phyloP scores from a whole-genome alignment of 2,888 invertebrate species.

The Yponomeuta malinellus region DNA sequence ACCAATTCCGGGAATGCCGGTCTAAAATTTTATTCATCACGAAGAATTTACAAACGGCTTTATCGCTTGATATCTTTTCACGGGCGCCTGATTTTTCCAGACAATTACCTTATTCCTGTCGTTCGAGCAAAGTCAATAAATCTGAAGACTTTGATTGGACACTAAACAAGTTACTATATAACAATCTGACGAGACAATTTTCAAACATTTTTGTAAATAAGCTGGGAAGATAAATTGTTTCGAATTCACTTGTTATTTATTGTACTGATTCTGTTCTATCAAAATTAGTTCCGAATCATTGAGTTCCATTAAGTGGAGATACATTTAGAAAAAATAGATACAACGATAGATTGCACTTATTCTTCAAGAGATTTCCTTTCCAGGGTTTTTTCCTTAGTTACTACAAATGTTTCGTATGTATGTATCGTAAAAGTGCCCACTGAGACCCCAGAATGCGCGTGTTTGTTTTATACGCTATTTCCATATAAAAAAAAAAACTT shows the following conservation, averaged over 20 bases:
- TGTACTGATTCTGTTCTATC: neutral
- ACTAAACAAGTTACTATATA: neutral
- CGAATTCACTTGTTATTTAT: neutral
- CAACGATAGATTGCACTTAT: too few relatives aligned
- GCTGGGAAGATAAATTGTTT: neutral
- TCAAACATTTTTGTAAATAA: neutral
- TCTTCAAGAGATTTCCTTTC: too few relatives aligned
- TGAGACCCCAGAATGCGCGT: too few relatives aligned
- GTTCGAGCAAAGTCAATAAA: conserved; percentile 6
- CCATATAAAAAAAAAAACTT: too few relatives aligned
- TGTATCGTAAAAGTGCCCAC: too few relatives aligned
- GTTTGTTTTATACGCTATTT: too few relatives aligned
- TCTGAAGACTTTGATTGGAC: conserved; percentile 1
- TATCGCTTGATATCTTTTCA: neutral
- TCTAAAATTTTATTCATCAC: neutral
- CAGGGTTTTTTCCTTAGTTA: too few relatives aligned
- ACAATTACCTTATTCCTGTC: conserved; percentile 6
- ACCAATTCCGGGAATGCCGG: neutral
- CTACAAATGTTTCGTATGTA: too few relatives aligned
- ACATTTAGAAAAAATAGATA: too few relatives aligned
- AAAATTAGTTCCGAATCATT: too few relatives aligned
- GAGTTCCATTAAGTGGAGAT: too few relatives aligned
- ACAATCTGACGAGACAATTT: conserved; percentile 3
- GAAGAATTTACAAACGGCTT: neutral
- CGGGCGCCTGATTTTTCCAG: neutral